Evolutionary conservation across 2,113 vertebrate species (phyloP), one percentile per base, ranked within the genome.

Genomic region (Entelurus aequoreus): DNA sequence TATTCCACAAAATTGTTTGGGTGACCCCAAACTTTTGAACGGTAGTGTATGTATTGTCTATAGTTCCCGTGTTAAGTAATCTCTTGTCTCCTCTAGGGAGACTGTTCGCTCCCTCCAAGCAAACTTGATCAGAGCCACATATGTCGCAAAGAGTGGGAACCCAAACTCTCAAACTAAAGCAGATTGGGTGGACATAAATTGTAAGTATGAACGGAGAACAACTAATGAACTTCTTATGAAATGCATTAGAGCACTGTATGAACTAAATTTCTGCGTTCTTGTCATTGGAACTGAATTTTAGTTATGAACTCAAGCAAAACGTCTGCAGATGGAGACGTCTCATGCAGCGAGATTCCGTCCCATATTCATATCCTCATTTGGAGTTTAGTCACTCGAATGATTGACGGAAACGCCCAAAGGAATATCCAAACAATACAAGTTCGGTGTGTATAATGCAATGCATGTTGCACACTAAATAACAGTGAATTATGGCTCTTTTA

Each of bases 101-200:
- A 84, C 77, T 0, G 90, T 93, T 40, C 56, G 48, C 8, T 76
- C 84, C 56, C 81, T 76, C 10, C 78, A 96, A 54, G 81, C 63
- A 61, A 77, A 81, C 5, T 78, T 99, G 59, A 71, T 92, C 53
- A 76, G 75, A 73, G 90, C 88, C 8, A 92, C 87, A 51, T 84
- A 90, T 0, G 48, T 98, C 9, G 94, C 92, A 15, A 91, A 68
- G 72, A 90, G 77, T 71, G 88, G 88, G 74, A 93, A 93, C 66
- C 92, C 95, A 5, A 78, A 90, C 76, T 58, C 79, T 55, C 62
- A 46, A 0, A 74, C 85, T 19, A 48, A 73, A 11, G 68, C 68
- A 5, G 93, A 92, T 80, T 99, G 96, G 96, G 65, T 92, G 11
- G 81, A 91, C 60, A 88, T 97, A 19, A 90, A 86, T 28, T 86